These are phyloP conservation scores for Cladopsammia gracilis DNA, from an alignment of 64 coral and sea anemone genomes.

Conservation along the genomic window DNA sequence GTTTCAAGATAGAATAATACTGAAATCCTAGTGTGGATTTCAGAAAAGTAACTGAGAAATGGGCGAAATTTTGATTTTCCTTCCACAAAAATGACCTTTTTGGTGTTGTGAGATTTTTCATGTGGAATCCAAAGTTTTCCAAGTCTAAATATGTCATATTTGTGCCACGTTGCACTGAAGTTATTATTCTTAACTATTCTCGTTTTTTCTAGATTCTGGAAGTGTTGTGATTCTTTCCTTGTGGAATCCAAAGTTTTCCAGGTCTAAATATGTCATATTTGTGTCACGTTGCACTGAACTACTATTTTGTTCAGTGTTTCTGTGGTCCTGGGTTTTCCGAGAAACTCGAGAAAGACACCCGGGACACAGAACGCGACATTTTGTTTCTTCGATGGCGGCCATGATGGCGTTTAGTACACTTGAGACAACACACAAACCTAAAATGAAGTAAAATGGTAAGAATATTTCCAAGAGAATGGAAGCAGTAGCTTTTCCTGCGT, in stretches of 20 bases:
- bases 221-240: neutral
- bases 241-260: neutral
- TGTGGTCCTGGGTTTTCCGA: neutral
- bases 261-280: neutral
- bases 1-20: no score
- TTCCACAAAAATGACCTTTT: no score
- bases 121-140: neutral
- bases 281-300: neutral
- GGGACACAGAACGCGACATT: slow-evolving; percentile 11
- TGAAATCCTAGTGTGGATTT: no score
- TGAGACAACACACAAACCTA: slow-evolving; percentile 57
- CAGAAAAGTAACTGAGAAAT: no score
- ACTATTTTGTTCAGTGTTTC: neutral
- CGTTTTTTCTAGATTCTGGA: no score
- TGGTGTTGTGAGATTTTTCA: neutral
- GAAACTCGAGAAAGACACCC: neutral
- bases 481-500: neutral
- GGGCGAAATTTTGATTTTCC: no score
- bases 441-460: neutral
- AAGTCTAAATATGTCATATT: neutral
- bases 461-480: neutral
- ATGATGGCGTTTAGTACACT: slow-evolving; percentile 65
- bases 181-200: no score
- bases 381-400: slow-evolving; percentile 34
- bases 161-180: no score